Conservation (phyloP, 2,797 vertebrate genomes). For the Channa striata region DNA sequence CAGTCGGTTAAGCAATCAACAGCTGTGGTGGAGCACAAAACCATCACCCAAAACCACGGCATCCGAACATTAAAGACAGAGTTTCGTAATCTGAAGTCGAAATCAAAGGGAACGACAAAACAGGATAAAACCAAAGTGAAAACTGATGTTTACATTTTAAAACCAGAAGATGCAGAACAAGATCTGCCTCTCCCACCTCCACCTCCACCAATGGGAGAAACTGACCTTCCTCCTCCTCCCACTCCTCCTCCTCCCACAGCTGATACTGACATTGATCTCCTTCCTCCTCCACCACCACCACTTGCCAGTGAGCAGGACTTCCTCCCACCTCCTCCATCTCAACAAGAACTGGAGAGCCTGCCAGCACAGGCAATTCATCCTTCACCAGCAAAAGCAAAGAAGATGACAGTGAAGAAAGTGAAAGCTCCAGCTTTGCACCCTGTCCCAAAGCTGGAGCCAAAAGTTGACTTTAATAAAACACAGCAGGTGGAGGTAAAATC, state of each 20-base stretch:
- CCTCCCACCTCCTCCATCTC: slow-evolving; percentile 84
- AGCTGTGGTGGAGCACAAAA: slow-evolving; percentile 83
- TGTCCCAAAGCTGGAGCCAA: slow-evolving; percentile 84
- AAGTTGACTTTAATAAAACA: slow-evolving; percentile 65
- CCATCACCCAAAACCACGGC: slow-evolving; percentile 83
- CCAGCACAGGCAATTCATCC: slow-evolving; percentile 59
- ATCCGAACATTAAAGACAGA: slow-evolving; percentile 84
- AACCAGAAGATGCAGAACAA: slow-evolving; percentile 69
- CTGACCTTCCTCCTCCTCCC: slow-evolving; percentile 74
- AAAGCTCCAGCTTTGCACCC: slow-evolving; percentile 76
- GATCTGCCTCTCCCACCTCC: slow-evolving; percentile 89
- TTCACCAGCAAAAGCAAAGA: slow-evolving; percentile 77
- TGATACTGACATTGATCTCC: slow-evolving; percentile 82
- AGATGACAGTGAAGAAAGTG: slow-evolving; percentile 81
- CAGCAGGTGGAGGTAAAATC: slow-evolving; percentile 53
- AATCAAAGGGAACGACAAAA: slow-evolving; percentile 77
- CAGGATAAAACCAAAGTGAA: slow-evolving; percentile 77
- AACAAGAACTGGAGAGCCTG: slow-evolving; percentile 81
- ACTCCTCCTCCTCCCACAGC: slow-evolving; percentile 78
- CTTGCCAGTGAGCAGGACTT: slow-evolving; percentile 72
- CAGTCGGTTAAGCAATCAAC: slow-evolving; percentile 62
- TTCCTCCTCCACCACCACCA: slow-evolving; percentile 75
- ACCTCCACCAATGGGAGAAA: slow-evolving; percentile 83
- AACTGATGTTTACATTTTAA: slow-evolving; percentile 74
- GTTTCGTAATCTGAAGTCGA: slow-evolving; percentile 83